phyloP scores from a whole-genome alignment of 1,140 invertebrate species.

The Trissolcus basalis region DNA sequence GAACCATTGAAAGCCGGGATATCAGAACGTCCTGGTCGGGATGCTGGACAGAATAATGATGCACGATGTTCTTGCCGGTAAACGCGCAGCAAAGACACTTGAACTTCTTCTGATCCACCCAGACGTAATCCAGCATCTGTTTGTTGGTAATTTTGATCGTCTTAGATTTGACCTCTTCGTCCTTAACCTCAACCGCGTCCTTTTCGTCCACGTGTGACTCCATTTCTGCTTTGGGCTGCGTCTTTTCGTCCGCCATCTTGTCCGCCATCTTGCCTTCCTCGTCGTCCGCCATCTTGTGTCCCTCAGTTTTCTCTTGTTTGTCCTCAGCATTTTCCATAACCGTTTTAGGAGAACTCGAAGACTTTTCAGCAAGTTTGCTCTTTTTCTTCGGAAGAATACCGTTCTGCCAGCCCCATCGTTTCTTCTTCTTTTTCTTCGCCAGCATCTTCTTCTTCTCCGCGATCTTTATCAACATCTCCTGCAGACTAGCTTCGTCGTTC shows the following conservation, averaged over 20 bases:
- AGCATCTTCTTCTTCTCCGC: conserved; percentile 27
- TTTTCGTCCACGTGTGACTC: too few relatives aligned
- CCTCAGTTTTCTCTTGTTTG: conserved; percentile 10
- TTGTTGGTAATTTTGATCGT: conserved; percentile 34
- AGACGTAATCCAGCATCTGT: conserved; percentile 65
- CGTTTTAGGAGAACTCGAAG: conserved; percentile 9
- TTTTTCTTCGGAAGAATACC: conserved; percentile 66
- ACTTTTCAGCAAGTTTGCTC: conserved; percentile 26
- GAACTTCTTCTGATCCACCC: conserved; percentile 67
- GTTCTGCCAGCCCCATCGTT: conserved; percentile 66
- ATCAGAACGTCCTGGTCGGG: conserved; percentile 80
- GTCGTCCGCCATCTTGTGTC: not conserved
- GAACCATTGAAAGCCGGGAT: conserved; percentile 76
- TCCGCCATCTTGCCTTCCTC: too few relatives aligned
- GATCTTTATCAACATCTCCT: conserved; percentile 38
- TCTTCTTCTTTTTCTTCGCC: conserved; percentile 65
- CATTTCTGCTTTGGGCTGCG: too few relatives aligned
- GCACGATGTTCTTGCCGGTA: conserved; percentile 79
- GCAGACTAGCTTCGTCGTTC: conserved; percentile 29
- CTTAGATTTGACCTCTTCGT: not conserved
- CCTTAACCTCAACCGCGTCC: too few relatives aligned
- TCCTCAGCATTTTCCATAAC: conserved; percentile 12
- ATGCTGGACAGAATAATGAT: conserved; percentile 81
- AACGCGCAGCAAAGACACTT: conserved; percentile 79
- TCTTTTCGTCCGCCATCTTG: too few relatives aligned